Conservation (phyloP, 2,888 invertebrate species). For the Ferdinandea cuprea region DNA sequence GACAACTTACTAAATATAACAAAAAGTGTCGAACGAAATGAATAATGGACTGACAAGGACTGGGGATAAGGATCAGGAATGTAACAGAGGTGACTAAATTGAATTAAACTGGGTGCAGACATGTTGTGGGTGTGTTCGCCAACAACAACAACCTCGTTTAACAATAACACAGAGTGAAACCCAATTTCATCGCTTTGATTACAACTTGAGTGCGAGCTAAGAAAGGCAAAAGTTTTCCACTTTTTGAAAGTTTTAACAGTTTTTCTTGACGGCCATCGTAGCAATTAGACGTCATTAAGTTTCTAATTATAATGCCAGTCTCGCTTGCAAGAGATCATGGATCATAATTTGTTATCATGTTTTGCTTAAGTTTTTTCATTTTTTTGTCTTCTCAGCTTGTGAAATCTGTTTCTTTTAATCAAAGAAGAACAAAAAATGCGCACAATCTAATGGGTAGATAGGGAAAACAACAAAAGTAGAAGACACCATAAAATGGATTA, state of each 20-base stretch:
- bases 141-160: neutral
- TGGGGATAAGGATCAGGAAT: neutral
- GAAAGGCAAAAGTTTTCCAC: constrained; percentile 6
- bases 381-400: neutral
- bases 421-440: neutral
- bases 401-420: constrained; percentile 2
- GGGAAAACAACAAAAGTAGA: neutral
- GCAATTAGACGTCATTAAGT: constrained; percentile 49
- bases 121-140: neutral
- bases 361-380: constrained; percentile 15
- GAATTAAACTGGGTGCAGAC: neutral
- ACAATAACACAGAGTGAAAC: neutral
- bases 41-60: neutral
- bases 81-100: constrained; percentile 2
- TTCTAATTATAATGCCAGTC: constrained; percentile 44
- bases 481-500: constrained; percentile 8
- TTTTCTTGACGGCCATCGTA: constrained; percentile 1
- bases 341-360: constrained; percentile 43
- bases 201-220: neutral
- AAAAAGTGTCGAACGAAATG: neutral
- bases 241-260: constrained; percentile 24
- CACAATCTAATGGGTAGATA: neutral
- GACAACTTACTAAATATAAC: neutral
- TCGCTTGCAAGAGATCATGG: constrained; percentile 33
- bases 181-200: neutral